Conservation (phyloP, 92 coral and sea anemone species). For the Bergia puertoricense region DNA sequence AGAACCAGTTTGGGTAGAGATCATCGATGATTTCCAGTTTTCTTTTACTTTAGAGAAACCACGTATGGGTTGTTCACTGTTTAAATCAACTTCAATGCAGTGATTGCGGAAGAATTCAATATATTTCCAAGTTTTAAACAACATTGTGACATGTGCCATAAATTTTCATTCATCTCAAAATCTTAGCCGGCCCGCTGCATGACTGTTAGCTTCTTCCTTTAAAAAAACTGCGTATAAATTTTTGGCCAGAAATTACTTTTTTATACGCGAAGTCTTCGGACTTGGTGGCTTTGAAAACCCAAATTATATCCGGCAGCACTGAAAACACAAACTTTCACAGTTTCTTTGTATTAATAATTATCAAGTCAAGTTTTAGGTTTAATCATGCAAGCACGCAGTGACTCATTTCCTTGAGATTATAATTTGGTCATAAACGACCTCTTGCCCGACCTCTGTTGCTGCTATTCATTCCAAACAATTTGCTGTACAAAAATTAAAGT, state of each 20-base stretch:
- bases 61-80: neutral
- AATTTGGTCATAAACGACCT: neutral
- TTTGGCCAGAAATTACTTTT: too few species aligned
- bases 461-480: neutral
- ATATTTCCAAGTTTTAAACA: neutral
- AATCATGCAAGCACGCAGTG: neutral
- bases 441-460: neutral
- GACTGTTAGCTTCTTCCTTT: too few species aligned
- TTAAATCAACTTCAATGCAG: neutral
- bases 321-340: neutral
- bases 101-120: neutral
- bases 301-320: too few species aligned
- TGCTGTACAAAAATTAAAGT: neutral
- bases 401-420: neutral
- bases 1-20: neutral
- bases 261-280: too few species aligned
- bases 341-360: neutral
- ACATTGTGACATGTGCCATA: neutral
- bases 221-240: too few species aligned
- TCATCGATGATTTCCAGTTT: neutral
- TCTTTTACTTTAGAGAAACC: neutral
- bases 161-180: too few species aligned
- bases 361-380: neutral
- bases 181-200: too few species aligned
- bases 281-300: too few species aligned